Base-by-base conservation (phyloP, 1,140 invertebrate species). In the Spodoptera frugiperda region DNA sequence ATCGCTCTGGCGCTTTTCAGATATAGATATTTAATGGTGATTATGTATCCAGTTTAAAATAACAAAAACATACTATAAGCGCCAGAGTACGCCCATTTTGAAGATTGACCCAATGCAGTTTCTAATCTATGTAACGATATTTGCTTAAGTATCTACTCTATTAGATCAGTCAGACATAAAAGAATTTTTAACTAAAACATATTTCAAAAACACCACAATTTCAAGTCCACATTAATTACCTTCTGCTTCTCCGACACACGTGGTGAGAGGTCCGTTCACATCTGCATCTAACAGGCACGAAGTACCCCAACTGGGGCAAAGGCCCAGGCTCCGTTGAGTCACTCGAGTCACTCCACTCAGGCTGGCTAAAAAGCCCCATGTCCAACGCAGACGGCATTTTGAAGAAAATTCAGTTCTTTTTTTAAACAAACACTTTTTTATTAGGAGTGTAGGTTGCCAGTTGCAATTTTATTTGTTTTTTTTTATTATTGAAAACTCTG, bases 261-360 rank as follows among this genome's bases (percentile, higher is more conserved):
- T 91, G 90, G 19, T 81, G 86, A 81, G 86, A 82, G 17, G 81
- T 80, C 72, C 85, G 77, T 57, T 91, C 88, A 76, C 91, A 93
- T 67, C 86, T 88, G 79, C 90, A 92, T 55, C 88, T 82, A 17
- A 94, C 85, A 2, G 94, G 94, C 55, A 94, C 91, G 61, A 94
- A 94, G 74, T 94, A 94, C 6, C 94, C 93, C 71, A 94, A 82
- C 78, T 94, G 94, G 3, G 94, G 93, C 53, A 92, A 70, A 6
- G 91, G 89, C 12, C 84, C 84, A 0, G 91, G 88, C 39, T 88
- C 89, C 3, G 84, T 84, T 25, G 90, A 92, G 48, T 92, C 91
- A 74, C 89, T 90, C 12, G 92, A 93, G 68, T 93, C 91, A 68
- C 92, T 94, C 91, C 91, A 93, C 75, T 93, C 92, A 2, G 91